Conservation (phyloP, 2,113 vertebrate genomes). For the Grammomys surdaster region DNA sequence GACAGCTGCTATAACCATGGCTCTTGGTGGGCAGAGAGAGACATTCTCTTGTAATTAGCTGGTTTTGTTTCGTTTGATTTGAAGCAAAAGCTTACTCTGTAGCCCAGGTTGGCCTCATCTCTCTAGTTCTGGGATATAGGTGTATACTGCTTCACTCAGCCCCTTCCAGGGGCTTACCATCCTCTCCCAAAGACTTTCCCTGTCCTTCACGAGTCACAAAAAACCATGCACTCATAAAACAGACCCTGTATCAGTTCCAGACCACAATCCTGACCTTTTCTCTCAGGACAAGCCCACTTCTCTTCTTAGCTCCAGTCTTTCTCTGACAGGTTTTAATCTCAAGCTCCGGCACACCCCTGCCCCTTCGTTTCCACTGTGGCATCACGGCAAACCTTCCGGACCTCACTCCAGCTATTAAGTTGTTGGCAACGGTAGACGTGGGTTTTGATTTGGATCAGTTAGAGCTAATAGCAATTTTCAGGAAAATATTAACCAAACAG, state of each 20-base stretch:
- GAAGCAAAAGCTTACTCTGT: neutral
- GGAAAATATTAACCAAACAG: slow-evolving; percentile 90
- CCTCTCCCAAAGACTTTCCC: neutral
- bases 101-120: neutral
- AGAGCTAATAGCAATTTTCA: slow-evolving; percentile 89
- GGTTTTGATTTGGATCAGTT: slow-evolving; percentile 86
- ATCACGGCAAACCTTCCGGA: neutral
- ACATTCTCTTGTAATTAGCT: neutral
- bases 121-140: neutral
- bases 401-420: slow-evolving; percentile 85
- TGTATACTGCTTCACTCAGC: too few relatives aligned
- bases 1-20: neutral
- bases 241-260: too few relatives aligned
- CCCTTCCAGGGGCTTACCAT: neutral
- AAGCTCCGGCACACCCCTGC: too few relatives aligned
- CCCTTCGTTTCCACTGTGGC: neutral
- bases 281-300: neutral
- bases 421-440: slow-evolving; percentile 84
- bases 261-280: neutral
- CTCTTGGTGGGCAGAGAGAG: neutral
- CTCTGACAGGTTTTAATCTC: neutral
- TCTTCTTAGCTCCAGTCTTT: neutral
- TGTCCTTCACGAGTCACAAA: neutral
- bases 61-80: neutral
- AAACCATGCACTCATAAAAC: neutral